Percentiles rank a stretch among this genome's conserved stretches.
phyloP scores from a whole-genome alignment of 2,797 vertebrate species.

The Cephalopachus bancanus region DNA sequence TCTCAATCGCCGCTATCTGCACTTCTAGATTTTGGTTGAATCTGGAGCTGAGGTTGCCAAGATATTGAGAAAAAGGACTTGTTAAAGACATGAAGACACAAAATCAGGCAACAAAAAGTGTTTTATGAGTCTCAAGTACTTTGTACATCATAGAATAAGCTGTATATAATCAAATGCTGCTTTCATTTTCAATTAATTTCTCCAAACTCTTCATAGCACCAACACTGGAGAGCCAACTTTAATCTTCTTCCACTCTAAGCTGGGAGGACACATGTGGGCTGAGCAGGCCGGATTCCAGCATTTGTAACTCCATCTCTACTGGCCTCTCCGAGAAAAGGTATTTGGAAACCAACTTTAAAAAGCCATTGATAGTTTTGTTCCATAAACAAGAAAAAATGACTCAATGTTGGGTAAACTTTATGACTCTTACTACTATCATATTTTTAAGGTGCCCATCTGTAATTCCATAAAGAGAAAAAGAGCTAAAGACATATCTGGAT shows the following conservation, averaged over 20 bases:
- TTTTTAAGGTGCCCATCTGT: neutral
- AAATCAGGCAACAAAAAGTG: neutral
- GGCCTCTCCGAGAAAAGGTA: neutral
- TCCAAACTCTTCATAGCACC: neutral
- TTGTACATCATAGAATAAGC: neutral
- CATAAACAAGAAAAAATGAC: neutral
- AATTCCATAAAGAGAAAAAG: neutral
- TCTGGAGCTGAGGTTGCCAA: neutral
- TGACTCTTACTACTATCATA: neutral
- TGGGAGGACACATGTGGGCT: neutral
- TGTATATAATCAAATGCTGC: neutral
- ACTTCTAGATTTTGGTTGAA: neutral
- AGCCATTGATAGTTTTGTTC: neutral
- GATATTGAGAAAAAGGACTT: neutral
- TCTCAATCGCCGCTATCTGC: neutral
- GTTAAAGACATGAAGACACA: neutral
- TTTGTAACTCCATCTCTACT: neutral
- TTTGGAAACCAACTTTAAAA: neutral
- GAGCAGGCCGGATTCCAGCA: neutral
- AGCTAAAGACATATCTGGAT: neutral
- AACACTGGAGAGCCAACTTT: neutral
- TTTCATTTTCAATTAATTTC: neutral
- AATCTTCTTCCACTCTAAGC: neutral
- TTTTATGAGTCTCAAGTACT: neutral
- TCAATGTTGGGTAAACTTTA: neutral